A percentile compares a stretch with the other conserved stretches of the same genome.
phyloP scores from a whole-genome alignment of 2,797 vertebrate genomes.

The Sebastes alutus region DNA sequence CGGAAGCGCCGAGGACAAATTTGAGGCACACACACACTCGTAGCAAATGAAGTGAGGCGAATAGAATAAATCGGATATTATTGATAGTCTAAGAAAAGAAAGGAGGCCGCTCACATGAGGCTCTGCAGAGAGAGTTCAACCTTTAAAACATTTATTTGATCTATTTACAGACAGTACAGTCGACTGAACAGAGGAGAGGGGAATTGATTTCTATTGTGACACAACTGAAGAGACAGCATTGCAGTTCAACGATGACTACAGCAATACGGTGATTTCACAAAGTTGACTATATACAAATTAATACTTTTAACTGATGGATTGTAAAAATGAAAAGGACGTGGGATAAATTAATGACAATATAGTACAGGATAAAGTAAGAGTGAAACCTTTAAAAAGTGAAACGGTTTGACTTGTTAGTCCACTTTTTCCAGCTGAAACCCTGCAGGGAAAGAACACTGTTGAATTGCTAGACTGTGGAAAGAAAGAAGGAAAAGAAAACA shows the following conservation, averaged over 20 bases:
- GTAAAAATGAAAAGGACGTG: slow-evolving; percentile 44
- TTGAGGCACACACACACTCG: not conserved
- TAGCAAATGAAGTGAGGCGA: not conserved
- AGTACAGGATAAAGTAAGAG: slow-evolving; percentile 62
- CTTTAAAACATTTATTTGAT: slow-evolving; percentile 81
- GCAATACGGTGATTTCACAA: slow-evolving; percentile 42
- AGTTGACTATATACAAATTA: slow-evolving; percentile 79
- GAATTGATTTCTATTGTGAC: slow-evolving; percentile 53
- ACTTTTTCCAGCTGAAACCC: slow-evolving; percentile 28
- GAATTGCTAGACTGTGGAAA: slow-evolving; percentile 39
- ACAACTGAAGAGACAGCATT: slow-evolving; percentile 55
- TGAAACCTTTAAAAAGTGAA: slow-evolving; percentile 36
- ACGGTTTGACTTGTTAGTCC: slow-evolving; percentile 24
- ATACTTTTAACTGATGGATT: slow-evolving; percentile 69
- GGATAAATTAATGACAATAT: slow-evolving; percentile 78
- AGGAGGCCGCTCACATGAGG: slow-evolving; percentile 50
- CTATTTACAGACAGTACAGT: slow-evolving; percentile 80
- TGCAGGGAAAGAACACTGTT: slow-evolving; percentile 39
- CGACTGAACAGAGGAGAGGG: slow-evolving; percentile 66
- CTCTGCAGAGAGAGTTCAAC: slow-evolving; percentile 55
- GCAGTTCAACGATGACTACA: slow-evolving; percentile 71
- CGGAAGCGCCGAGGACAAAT: not conserved
- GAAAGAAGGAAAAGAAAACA: not conserved
- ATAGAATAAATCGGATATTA: not conserved
- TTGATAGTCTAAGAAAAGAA: slow-evolving; percentile 32